phyloP scores from a whole-genome alignment of 2,888 invertebrate genomes.

The Arrhopalites spinosus region DNA sequence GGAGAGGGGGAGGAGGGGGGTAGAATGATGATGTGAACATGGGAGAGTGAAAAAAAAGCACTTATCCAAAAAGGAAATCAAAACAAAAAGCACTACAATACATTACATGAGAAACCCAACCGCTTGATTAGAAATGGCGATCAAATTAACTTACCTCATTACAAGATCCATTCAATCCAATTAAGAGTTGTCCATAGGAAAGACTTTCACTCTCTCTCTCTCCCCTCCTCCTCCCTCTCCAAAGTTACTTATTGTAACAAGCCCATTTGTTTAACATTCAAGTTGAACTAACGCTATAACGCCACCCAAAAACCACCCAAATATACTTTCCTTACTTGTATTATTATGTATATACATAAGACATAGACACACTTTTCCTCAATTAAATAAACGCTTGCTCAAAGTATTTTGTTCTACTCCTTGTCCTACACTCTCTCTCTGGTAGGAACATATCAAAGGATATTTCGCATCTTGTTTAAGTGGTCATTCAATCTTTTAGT shows the following conservation, averaged over 20 bases:
- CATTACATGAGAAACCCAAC: conserved; percentile 24
- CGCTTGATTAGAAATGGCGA: conserved; percentile 38
- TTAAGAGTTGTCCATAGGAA: conserved; percentile 32
- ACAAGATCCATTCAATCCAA: conserved; percentile 44
- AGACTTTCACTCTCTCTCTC: conserved; percentile 21
- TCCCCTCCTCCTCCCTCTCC: background rate
- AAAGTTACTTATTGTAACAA: conserved; percentile 3
- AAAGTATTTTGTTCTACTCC: background rate
- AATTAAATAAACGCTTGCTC: conserved; percentile 6
- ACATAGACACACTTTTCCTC: conserved; percentile 2
- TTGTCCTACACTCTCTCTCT: background rate
- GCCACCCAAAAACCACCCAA: conserved; percentile 4
- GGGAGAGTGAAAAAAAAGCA: conserved; percentile 1
- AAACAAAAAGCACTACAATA: conserved; percentile 27
- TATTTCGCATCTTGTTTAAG: background rate
- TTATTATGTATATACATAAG: background rate
- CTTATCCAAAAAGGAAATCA: background rate
- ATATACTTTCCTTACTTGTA: background rate
- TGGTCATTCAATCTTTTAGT: too few species aligned
- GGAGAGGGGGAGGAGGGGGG: background rate
- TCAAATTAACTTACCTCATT: conserved; percentile 43
- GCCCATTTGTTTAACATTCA: conserved; percentile 18
- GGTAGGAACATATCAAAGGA: background rate
- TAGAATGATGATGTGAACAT: background rate
- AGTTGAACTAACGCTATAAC: conserved; percentile 2